Evolutionary conservation across 92 coral and sea anemone genomes (phyloP).

Genomic region (Chrysogorgia sp.): DNA sequence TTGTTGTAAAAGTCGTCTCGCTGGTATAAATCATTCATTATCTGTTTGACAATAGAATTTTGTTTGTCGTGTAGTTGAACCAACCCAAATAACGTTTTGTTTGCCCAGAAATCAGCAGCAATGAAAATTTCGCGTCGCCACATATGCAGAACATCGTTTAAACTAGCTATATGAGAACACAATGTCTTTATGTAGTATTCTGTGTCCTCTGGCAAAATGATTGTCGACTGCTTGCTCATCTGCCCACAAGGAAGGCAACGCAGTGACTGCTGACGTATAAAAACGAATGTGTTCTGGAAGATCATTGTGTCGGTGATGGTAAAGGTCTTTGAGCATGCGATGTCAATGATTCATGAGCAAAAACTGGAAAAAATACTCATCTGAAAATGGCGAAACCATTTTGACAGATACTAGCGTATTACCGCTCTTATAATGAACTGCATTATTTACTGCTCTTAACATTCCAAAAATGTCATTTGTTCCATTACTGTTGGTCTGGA

Average conservation of each 20-base stretch:
- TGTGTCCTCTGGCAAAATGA: background rate
- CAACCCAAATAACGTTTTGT: too few species aligned
- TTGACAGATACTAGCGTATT: background rate
- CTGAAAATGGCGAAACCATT: background rate
- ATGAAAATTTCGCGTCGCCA: background rate
- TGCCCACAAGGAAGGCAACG: background rate
- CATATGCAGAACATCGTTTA: background rate
- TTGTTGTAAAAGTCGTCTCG: too few species aligned
- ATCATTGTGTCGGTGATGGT: background rate
- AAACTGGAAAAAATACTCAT: constrained; percentile 1
- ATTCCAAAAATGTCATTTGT: background rate
- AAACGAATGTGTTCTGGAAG: background rate
- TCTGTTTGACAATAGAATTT: too few species aligned
- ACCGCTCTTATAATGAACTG: background rate
- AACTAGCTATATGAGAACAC: background rate
- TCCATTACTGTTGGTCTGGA: background rate
- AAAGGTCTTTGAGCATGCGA: background rate
- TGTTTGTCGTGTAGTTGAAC: too few species aligned
- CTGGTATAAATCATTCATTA: too few species aligned
- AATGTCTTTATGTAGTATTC: background rate
- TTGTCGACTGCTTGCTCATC: background rate
- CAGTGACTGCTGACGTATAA: background rate
- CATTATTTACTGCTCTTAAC: too few species aligned
- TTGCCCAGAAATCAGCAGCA: background rate
- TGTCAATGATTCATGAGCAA: constrained; percentile 4